Evolutionary conservation across 2,113 vertebrate species (phyloP).

Genomic region (Nibea albiflora): DNA sequence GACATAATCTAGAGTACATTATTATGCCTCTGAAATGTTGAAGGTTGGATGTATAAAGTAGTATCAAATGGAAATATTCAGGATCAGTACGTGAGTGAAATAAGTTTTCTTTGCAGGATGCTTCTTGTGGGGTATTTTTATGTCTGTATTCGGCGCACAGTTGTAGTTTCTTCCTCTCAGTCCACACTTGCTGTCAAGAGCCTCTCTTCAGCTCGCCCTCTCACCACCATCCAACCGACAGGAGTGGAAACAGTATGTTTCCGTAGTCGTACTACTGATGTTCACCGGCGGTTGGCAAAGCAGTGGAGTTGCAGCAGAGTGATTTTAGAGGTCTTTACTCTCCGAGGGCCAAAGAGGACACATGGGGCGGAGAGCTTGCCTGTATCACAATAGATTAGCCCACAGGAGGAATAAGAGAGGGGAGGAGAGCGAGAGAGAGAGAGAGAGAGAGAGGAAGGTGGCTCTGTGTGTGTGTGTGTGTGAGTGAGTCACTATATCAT

Average conservation of each 20-base stretch:
- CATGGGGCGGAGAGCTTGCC: constrained; percentile 53
- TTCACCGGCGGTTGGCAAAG: constrained; percentile 33
- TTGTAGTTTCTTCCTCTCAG: constrained; percentile 7
- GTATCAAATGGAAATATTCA: too few relatives aligned
- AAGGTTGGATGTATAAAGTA: neutral
- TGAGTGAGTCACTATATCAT: constrained; percentile 46
- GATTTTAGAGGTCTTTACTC: constrained; percentile 62
- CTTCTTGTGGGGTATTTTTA: neutral
- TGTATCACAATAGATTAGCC: constrained; percentile 63
- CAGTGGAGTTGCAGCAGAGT: constrained; percentile 38
- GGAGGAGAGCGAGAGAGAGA: constrained; percentile 28
- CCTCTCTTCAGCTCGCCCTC: neutral
- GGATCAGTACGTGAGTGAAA: neutral
- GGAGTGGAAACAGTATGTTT: constrained; percentile 28
- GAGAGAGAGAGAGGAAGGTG: constrained; percentile 45
- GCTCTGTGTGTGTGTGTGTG: constrained; percentile 27
- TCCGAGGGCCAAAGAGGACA: constrained; percentile 57
- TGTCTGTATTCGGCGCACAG: neutral
- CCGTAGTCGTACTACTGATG: constrained; percentile 35
- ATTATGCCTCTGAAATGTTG: neutral
- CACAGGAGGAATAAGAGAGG: constrained; percentile 20
- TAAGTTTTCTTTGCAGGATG: neutral
- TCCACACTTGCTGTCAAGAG: constrained; percentile 1
- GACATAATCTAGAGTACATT: too few relatives aligned
- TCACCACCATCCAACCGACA: constrained; percentile 23